Conservation (phyloP, 2,888 invertebrate species). For the Theodoxus fluviatilis region DNA sequence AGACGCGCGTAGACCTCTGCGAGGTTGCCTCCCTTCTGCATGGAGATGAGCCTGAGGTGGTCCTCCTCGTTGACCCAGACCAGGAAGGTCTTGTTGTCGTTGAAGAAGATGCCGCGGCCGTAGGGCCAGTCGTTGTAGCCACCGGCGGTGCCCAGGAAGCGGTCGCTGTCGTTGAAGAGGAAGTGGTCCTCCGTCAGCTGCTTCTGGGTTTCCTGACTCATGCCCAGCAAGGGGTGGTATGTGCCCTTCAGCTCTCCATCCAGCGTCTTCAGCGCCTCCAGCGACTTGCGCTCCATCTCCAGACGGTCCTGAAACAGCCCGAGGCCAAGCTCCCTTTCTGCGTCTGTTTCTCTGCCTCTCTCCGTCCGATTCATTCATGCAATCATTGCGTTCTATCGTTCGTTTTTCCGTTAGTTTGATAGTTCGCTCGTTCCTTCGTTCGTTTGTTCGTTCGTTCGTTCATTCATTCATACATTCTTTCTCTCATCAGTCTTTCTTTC, state of each 20-base stretch:
- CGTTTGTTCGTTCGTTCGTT: too few species aligned
- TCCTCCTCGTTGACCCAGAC: conserved; percentile 93
- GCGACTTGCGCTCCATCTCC: conserved; percentile 45
- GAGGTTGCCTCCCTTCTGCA: conserved; percentile 70
- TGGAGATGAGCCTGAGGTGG: conserved; percentile 82
- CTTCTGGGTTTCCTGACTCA: conserved; percentile 46
- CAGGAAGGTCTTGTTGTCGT: conserved; percentile 79
- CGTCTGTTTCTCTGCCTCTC: too few species aligned
- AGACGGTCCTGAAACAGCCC: conserved; percentile 42
- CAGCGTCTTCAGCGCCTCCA: conserved; percentile 41
- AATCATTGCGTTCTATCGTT: too few species aligned
- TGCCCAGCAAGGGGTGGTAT: conserved; percentile 61
- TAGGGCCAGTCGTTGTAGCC: conserved; percentile 86
- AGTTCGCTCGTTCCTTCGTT: too few species aligned
- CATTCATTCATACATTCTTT: too few species aligned
- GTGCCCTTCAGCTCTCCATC: conserved; percentile 55
- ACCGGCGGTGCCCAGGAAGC: conserved; percentile 48
- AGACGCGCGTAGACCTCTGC: conserved; percentile 57
- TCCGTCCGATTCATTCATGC: too few species aligned
- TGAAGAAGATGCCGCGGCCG: conserved; percentile 88
- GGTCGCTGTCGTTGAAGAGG: conserved; percentile 48
- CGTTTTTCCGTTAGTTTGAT: too few species aligned
- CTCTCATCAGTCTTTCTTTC: too few species aligned
- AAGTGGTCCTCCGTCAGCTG: conserved; percentile 55
- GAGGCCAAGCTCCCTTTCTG: too few species aligned